These are phyloP conservation scores for Arbacia lixula DNA, from an alignment of 53 echinoderm and acorn worm species.

Conservation along the genomic window DNA sequence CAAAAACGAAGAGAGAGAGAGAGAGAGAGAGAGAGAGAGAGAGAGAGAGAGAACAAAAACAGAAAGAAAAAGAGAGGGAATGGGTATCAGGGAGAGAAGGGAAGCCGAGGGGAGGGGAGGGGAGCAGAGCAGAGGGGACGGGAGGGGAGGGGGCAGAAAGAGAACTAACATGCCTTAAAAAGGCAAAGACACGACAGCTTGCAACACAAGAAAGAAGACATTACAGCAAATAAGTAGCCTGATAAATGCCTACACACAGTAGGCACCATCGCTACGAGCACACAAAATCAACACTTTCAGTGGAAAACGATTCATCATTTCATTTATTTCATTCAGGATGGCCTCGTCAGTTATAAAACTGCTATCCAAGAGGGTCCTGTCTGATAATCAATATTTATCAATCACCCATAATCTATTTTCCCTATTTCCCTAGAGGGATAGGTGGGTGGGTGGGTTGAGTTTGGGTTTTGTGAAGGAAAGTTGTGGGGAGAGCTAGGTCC, in stretches of 20 bases:
- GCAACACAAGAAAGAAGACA: not conserved
- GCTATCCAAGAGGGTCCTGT: too few relatives aligned
- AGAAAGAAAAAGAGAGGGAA: not conserved
- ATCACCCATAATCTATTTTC: too few relatives aligned
- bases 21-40: not conserved
- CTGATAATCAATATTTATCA: too few relatives aligned
- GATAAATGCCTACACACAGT: conserved; percentile 28
- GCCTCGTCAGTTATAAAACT: too few relatives aligned
- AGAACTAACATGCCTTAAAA: not conserved
- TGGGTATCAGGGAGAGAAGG: not conserved
- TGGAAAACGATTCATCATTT: too few relatives aligned
- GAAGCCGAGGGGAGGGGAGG: not conserved
- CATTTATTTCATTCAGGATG: too few relatives aligned
- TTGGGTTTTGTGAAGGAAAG: too few relatives aligned
- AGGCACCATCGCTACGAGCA: conserved; percentile 31
- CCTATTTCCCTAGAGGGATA: too few relatives aligned
- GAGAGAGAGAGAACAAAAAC: not conserved
- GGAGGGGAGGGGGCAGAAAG: not conserved
- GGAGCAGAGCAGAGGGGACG: not conserved
- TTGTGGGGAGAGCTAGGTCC: too few relatives aligned
- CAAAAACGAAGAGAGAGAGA: not conserved
- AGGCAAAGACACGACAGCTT: not conserved
- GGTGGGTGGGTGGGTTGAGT: too few relatives aligned
- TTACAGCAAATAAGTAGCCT: not conserved
- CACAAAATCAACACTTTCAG: too few relatives aligned